phyloP scores from a whole-genome alignment of 2,797 vertebrate genomes.

The Gambusia yucatana region DNA sequence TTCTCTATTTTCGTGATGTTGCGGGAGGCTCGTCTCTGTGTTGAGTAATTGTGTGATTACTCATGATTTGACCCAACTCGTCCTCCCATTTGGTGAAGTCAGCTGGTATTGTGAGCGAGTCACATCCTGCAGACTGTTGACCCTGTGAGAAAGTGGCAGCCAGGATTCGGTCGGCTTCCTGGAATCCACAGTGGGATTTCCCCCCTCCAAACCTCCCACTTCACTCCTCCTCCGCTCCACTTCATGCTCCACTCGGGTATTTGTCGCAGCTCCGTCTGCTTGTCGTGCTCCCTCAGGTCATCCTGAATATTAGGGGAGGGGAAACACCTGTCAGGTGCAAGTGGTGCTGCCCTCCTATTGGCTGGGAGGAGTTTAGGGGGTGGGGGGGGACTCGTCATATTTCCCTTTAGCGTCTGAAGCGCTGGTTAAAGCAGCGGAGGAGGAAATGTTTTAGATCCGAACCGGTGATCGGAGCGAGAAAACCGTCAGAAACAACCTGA shows the following conservation, averaged over 20 bases:
- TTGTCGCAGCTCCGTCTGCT: constrained; percentile 1
- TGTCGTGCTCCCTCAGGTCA: constrained; percentile 29
- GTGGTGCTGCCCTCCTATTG: constrained; percentile 59
- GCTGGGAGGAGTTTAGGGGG: constrained; percentile 40
- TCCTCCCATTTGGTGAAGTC: neutral
- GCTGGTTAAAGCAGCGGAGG: constrained; percentile 6
- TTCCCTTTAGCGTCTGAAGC: constrained; percentile 43
- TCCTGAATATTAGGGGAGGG: neutral
- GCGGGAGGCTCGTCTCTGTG: neutral
- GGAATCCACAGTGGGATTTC: constrained; percentile 65
- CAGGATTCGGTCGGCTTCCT: constrained; percentile 59
- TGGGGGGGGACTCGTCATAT: constrained; percentile 39
- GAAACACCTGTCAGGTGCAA: constrained; percentile 72
- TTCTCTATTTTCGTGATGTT: neutral
- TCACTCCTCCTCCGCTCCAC: neutral
- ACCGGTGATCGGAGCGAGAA: constrained; percentile 1
- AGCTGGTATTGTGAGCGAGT: constrained; percentile 38
- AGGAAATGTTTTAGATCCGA: constrained; percentile 7
- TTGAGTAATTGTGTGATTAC: neutral
- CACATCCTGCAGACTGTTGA: constrained; percentile 62
- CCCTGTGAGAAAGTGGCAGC: constrained; percentile 50
- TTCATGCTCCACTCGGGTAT: constrained; percentile 11
- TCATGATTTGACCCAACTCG: neutral
- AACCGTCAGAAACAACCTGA: constrained; percentile 2
- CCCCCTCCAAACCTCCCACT: constrained; percentile 6